Evolutionary conservation across 2,113 vertebrate genomes (phyloP).

Genomic region (Dipodomys stephensi): DNA sequence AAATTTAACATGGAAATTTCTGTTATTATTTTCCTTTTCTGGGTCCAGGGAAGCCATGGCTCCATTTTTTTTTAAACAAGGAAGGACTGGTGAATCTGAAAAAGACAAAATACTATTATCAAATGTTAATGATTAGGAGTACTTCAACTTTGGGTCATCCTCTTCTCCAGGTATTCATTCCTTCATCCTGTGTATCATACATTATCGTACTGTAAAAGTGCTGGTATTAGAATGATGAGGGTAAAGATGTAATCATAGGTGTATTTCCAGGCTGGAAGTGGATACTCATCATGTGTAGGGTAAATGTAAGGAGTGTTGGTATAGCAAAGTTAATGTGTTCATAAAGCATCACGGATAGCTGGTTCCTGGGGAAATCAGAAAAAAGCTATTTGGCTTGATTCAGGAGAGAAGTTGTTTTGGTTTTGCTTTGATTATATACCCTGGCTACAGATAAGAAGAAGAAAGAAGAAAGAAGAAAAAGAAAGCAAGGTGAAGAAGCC

Average conservation of each 20-base stretch:
- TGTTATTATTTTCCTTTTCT: slow-evolving; percentile 75
- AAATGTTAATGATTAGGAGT: slow-evolving; percentile 31
- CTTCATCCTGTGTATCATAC: background rate
- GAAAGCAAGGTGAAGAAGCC: background rate
- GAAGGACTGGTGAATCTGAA: background rate
- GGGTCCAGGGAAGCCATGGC: slow-evolving; percentile 87
- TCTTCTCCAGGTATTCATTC: background rate
- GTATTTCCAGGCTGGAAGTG: background rate
- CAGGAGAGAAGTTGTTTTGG: background rate
- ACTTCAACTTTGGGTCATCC: background rate
- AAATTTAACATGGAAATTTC: slow-evolving; percentile 87
- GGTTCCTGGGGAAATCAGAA: background rate
- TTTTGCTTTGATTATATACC: background rate
- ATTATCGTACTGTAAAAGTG: background rate
- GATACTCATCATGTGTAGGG: background rate
- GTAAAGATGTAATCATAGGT: background rate
- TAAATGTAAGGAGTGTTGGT: background rate
- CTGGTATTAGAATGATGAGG: background rate
- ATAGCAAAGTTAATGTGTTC: background rate
- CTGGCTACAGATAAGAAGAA: background rate
- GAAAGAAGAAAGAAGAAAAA: background rate
- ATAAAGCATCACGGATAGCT: background rate
- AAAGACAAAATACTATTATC: slow-evolving; percentile 42
- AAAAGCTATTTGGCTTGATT: background rate
- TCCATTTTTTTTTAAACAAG: slow-evolving; percentile 82